Base-by-base conservation (phyloP, 2,888 invertebrate genomes). In the Eueremaeus valkanovi region DNA sequence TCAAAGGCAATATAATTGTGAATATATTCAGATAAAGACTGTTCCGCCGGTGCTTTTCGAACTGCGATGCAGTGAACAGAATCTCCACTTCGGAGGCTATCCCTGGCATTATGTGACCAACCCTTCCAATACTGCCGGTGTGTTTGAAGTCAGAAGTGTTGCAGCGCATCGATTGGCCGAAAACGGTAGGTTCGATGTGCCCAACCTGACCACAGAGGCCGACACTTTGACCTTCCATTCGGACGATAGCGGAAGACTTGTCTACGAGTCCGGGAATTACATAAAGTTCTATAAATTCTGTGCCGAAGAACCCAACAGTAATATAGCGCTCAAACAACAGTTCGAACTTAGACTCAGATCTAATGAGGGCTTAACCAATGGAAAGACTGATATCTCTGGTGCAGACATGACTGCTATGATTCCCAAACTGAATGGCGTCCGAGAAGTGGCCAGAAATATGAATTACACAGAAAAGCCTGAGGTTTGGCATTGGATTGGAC, bases 1-100 rank as follows among this genome's bases (percentile, higher is more conserved):
- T 68, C 16, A 72, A 40, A 24, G n/a, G n/a, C 21, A 72, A 27
- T 49, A 72, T 72, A 27, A 21, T 3, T 70, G n/a, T n/a, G n/a
- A n/a, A n/a, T n/a, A n/a, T n/a, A n/a, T 33, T 55, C 11, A 61
- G 58, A n/a, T 55, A 13, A 24, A 3, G 40, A 55, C 33, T 13
- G 51, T 70, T 49, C 77, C 77, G 31, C 77, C 77, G 24, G n/a
- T 74, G 16, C 66, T 77, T 0, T 76, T 76, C 33, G 63, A 72
- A 27, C 74, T 76, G 3, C 55, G 24, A n/a, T 76, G 77, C 24
- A 18, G 70, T 49, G 70, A 73, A 55, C 49, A 55, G 11, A 73
- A 36, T 6, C 40, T 74, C 18, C 61, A 77, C 18, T 70, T 76
- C 61, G 76, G 76, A 33, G 72, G 73, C n/a, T 63, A 49, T 73